phyloP scores from a whole-genome alignment of 2,888 invertebrate species.

The Blomia tropicalis region DNA sequence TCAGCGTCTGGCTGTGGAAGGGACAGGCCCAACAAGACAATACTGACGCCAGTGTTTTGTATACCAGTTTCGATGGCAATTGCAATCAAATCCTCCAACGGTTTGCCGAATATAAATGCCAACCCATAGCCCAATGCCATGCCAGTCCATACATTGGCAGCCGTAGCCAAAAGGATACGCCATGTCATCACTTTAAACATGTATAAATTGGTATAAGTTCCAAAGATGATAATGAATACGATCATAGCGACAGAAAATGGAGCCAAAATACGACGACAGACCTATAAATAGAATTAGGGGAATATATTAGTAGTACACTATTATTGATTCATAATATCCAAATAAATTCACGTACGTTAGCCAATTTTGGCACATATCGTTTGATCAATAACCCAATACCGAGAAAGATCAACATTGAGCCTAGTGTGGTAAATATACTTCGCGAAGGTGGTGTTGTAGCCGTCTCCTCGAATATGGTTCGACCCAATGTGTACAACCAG shows the following conservation, averaged over 20 bases:
- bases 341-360: slow-evolving; percentile 33
- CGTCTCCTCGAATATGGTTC: slow-evolving; percentile 32
- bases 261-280: slow-evolving; percentile 63
- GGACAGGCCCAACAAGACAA: slow-evolving; percentile 64
- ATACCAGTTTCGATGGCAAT: slow-evolving; percentile 71
- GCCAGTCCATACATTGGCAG: slow-evolving; percentile 65
- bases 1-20: slow-evolving; percentile 55
- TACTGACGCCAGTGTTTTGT: slow-evolving; percentile 58
- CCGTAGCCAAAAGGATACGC: slow-evolving; percentile 57
- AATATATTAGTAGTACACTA: neutral
- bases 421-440: slow-evolving; percentile 55
- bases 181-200: slow-evolving; percentile 73
- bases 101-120: slow-evolving; percentile 47
- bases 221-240: slow-evolving; percentile 61
- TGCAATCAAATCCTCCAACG: slow-evolving; percentile 54
- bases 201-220: slow-evolving; percentile 71
- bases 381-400: slow-evolving; percentile 35
- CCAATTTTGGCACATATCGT: slow-evolving; percentile 26
- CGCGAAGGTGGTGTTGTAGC: slow-evolving; percentile 50
- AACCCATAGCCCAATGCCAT: slow-evolving; percentile 52
- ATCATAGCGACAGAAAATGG: slow-evolving; percentile 63
- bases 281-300: slow-evolving; percentile 34
- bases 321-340: slow-evolving; percentile 16
- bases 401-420: slow-evolving; percentile 59
- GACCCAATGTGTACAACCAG: slow-evolving; percentile 76